Evolutionary conservation across 2,113 vertebrate genomes (phyloP).

Genomic region (Gobiocypris rarus): DNA sequence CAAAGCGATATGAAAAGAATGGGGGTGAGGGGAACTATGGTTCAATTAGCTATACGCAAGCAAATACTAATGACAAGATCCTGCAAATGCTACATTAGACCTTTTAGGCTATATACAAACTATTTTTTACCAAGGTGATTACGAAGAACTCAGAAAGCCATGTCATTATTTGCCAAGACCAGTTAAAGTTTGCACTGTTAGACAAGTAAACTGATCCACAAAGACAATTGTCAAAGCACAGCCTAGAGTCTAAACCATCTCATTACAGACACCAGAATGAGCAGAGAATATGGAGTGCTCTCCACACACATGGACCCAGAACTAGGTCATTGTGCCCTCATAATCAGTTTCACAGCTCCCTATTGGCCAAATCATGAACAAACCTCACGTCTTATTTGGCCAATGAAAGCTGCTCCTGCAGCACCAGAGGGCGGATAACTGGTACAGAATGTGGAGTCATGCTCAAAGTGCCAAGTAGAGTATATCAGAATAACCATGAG

Average conservation of each 20-base stretch:
- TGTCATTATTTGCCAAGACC: not conserved
- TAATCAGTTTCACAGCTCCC: slow-evolving; percentile 48
- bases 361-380: slow-evolving; percentile 46
- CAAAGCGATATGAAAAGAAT: not conserved
- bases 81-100: not conserved
- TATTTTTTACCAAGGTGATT: not conserved
- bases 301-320: slow-evolving; percentile 49
- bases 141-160: not conserved
- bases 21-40: not conserved
- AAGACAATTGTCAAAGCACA: not conserved
- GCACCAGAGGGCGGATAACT: slow-evolving; percentile 7
- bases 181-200: not conserved
- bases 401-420: slow-evolving; percentile 46
- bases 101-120: not conserved
- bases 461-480: not conserved
- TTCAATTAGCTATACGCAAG: not conserved
- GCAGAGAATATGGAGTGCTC: slow-evolving; percentile 4
- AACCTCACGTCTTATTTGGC: slow-evolving; percentile 5
- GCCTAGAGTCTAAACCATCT: not conserved
- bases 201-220: slow-evolving; percentile 5
- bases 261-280: slow-evolving; percentile 14
- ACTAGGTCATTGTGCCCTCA: slow-evolving; percentile 57
- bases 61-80: not conserved
- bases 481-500: not conserved
- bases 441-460: not conserved